Base-by-base conservation (phyloP, 2,113 vertebrate species). In the Ornithorhynchus anatinus region DNA sequence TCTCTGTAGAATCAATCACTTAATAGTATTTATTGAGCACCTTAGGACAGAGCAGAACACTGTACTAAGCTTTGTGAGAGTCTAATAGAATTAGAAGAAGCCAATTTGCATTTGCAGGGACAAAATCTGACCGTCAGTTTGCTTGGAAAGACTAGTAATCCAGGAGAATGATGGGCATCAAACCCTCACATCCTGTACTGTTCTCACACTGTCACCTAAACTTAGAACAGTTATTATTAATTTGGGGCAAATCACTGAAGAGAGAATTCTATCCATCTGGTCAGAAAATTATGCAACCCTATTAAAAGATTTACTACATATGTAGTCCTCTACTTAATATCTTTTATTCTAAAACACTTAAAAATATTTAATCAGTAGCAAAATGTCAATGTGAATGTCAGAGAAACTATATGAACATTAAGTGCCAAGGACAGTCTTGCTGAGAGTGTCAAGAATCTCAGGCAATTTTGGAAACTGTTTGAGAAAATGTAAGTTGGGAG, bases 281-380 rank as follows among this genome's bases (percentile, higher is more conserved):
- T 80, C 39, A 70, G 66, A 81, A 62, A 88, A 65, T 39, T 69
- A 80, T 43, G 54, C 19, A 57, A 76, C 78, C 51, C 68, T 84
- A 81, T 69, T 80, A 78, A 84, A 71, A 79, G 59, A 87, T 66
- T 73, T 84, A 20, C 5, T 10, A 62, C 23, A 51, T 38, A 27
- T 2, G 5, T 52, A 83, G 38, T 66, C 22, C 35, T 52, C 47
- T 59, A 82, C 69, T 90, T 82, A 86, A 60, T 74, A 84, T 82
- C 5, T 9, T 20, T 72, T 79, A 74, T 63, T 44, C 54, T 72
- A 75, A 88, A 80, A 58, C 57, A 84, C 72, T 76, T 58, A 70
- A 58, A 76, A 76, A 81, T 77, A 85, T 20, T 69, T 77, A 74
- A 70, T 82, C 64, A 37, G 25, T 61, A 76, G 76, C 59, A 82